Conservation (phyloP, 2,888 invertebrate genomes). For the Eristalis intricaria region DNA sequence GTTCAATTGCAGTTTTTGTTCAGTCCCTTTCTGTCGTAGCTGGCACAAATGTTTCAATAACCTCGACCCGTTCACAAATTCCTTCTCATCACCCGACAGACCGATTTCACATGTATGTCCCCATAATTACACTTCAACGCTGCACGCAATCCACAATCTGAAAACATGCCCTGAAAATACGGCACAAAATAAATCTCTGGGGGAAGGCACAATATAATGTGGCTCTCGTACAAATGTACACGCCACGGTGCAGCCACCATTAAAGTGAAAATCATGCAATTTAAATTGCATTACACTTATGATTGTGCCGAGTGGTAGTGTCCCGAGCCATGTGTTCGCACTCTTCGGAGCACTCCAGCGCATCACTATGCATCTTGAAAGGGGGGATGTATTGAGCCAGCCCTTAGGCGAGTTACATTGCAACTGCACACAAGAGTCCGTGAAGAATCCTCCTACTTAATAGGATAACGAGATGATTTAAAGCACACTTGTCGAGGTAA, state of each 20-base stretch:
- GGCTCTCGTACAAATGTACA: background rate
- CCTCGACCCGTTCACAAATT: background rate
- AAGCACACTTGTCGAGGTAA: conserved; percentile 52
- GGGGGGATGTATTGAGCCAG: background rate
- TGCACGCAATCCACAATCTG: background rate
- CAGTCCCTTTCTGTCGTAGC: background rate
- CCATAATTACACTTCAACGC: background rate
- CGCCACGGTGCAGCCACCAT: background rate
- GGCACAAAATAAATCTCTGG: background rate
- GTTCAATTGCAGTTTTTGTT: too few species aligned
- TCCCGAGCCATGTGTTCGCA: conserved; percentile 30
- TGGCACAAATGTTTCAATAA: background rate
- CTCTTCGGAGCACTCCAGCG: conserved; percentile 14
- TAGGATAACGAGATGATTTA: conserved; percentile 55
- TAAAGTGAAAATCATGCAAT: conserved; percentile 40
- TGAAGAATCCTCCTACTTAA: conserved; percentile 38
- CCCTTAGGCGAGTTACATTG: background rate
- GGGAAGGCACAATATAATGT: background rate
- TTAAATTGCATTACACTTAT: conserved; percentile 48
- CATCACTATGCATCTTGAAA: conserved; percentile 3
- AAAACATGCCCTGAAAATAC: background rate
- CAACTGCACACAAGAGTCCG: conserved; percentile 14
- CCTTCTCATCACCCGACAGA: background rate
- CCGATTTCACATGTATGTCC: background rate
- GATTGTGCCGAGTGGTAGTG: conserved; percentile 15